These are phyloP conservation scores for Heliangelus exortis DNA, from an alignment of 2,797 vertebrate species.

Conservation along the genomic window DNA sequence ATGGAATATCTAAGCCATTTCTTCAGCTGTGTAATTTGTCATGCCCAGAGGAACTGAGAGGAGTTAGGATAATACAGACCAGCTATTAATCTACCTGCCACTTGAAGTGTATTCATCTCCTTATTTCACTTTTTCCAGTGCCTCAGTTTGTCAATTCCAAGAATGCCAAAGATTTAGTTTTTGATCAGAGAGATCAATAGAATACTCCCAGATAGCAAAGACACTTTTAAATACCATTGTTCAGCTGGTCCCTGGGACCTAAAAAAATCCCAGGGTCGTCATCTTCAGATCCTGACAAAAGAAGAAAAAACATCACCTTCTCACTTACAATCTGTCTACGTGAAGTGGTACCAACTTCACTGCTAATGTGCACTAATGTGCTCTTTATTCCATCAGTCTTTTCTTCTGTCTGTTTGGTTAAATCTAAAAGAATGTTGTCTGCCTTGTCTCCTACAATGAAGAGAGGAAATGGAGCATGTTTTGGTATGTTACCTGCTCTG, in stretches of 20 bases:
- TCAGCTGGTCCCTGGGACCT: slow-evolving; percentile 77
- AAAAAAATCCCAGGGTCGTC: slow-evolving; percentile 81
- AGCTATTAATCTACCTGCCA: not conserved
- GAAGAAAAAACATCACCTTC: slow-evolving; percentile 59
- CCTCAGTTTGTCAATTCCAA: slow-evolving; percentile 68
- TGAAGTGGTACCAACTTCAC: not conserved
- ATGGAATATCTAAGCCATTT: not conserved
- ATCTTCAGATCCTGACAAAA: slow-evolving; percentile 82
- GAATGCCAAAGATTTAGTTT: slow-evolving; percentile 60
- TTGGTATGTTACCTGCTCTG: slow-evolving; percentile 86
- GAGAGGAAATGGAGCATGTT: not conserved
- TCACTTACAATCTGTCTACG: not conserved
- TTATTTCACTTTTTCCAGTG: not conserved
- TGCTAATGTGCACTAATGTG: not conserved
- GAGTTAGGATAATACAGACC: not conserved
- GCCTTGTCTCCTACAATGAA: not conserved
- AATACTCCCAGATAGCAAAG: slow-evolving; percentile 38
- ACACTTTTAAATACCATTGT: slow-evolving; percentile 75
- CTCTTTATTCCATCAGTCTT: not conserved
- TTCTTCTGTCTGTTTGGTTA: not conserved
- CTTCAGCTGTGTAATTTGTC: not conserved
- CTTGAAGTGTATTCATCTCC: not conserved
- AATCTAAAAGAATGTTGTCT: not conserved
- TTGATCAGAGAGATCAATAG: slow-evolving; percentile 28
- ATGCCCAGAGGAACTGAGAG: not conserved